Conservation (phyloP, 2,888 invertebrate species). For the Selenia dentaria region DNA sequence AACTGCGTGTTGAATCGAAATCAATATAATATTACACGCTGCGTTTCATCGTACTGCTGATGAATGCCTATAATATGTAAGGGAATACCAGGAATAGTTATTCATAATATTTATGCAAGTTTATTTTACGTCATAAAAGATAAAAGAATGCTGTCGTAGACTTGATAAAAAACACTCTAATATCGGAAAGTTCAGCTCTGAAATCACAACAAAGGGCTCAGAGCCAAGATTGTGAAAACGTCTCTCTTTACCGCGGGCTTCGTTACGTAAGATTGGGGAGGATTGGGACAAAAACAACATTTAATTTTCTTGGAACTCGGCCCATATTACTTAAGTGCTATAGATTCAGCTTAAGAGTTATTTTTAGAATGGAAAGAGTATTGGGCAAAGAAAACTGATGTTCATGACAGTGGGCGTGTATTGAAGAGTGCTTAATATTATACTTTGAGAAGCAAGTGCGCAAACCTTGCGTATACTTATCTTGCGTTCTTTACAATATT, state of each 20-base stretch:
- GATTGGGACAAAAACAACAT: constrained; percentile 41
- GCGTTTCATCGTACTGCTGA: too few species aligned
- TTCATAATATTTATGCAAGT: too few species aligned
- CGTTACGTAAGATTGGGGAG: constrained; percentile 33
- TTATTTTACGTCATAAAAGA: too few species aligned
- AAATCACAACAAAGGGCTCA: constrained; percentile 29
- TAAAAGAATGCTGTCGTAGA: constrained; percentile 25
- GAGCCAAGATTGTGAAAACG: constrained; percentile 30
- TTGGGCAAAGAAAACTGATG: background rate
- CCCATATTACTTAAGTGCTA: constrained; percentile 17
- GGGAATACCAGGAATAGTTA: too few species aligned
- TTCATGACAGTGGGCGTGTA: too few species aligned
- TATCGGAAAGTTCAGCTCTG: constrained; percentile 31
- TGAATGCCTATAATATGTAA: too few species aligned
- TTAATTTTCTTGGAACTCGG: constrained; percentile 36
- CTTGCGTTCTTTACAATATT: too few species aligned
- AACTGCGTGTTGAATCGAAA: too few species aligned
- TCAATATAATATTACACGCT: too few species aligned
- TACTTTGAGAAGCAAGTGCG: too few species aligned
- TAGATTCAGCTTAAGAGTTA: constrained; percentile 3
- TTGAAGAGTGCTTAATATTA: too few species aligned
- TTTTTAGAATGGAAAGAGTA: background rate
- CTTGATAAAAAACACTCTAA: constrained; percentile 32
- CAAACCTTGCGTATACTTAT: too few species aligned
- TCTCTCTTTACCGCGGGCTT: constrained; percentile 24